Evolutionary conservation across 2,888 invertebrate genomes (phyloP), one percentile per base, ranked within the genome.

Genomic region (Itoplectis maculator): DNA sequence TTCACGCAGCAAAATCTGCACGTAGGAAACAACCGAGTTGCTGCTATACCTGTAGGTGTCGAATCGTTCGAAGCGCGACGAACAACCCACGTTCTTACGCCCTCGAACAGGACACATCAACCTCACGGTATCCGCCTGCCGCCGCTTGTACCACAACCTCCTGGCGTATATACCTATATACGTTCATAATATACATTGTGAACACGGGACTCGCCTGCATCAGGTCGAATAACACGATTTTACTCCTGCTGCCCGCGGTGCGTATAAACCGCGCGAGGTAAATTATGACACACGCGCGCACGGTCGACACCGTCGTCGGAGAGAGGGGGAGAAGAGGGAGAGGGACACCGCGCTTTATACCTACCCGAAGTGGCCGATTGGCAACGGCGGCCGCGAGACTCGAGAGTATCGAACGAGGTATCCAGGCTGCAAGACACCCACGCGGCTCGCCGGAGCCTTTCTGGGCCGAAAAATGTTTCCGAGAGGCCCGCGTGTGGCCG

Each of bases 391-490:
- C 63, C 65, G 56, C n/a, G 56, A 76, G 70, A 66, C 74, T 68
- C 69, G 73, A 75, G 77, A 42, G 74, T 84, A 77, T 73, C 70
- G 74, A 83, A 75, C 83, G 86, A 88, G 89, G 88, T 90, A 90
- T 90, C 90, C 89, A 90, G 89, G 90, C 89, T 88, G 79, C 69
- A 72, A n/a, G 86, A 89, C 90, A 88, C 91, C 90, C 90, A 90
- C 91, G 89, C 88, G 79, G 56, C 69, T 68, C 85, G 87, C 79
- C 83, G 29, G 3, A 5, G 29, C 29, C 3, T 90, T 91, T 90
- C 90, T 91, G 90, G 90, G 90, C 89, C 90, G 89, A 91, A 91
- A 91, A 91, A 91, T 91, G 70, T 72, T 45, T 54, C 29, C 66
- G 56, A 66, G 82, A 82, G 75, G 20, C 23, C 74, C 74, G 73